phyloP scores from a whole-genome alignment of 2,113 vertebrate genomes.

The Regulus satrapa region DNA sequence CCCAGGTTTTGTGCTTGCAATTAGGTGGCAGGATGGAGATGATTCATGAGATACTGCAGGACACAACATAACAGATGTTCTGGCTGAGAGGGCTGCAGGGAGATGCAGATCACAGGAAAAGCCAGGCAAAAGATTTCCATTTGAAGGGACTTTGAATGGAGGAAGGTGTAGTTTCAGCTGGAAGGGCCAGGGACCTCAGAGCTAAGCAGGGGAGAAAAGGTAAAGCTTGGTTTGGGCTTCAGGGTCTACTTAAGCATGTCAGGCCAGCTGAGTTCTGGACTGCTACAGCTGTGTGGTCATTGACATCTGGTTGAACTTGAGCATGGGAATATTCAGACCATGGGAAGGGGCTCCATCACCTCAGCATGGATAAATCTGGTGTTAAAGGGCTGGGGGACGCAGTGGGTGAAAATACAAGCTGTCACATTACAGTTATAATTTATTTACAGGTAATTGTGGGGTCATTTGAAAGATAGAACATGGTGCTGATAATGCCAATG shows the following conservation, averaged over 20 bases:
- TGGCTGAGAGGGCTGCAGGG: neutral
- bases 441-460: neutral
- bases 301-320: neutral
- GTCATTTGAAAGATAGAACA: neutral
- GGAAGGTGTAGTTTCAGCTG: neutral
- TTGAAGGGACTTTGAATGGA: neutral
- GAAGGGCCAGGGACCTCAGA: neutral
- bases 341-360: neutral
- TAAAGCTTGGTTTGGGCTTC: neutral
- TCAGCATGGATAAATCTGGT: neutral
- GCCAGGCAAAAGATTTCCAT: neutral
- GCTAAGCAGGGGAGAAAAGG: neutral
- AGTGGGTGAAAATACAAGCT: neutral
- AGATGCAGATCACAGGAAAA: neutral
- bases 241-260: neutral
- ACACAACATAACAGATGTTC: neutral
- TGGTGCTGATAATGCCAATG: neutral
- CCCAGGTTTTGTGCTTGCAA: neutral
- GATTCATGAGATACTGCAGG: neutral
- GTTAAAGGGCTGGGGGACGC: neutral
- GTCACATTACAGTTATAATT: neutral
- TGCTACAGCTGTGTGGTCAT: neutral
- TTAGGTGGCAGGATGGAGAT: neutral
- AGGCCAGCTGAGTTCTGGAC: neutral
- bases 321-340: accelerated